Evolutionary conservation across 2,113 vertebrate species (phyloP).

Genomic region (Lagopus leucura): DNA sequence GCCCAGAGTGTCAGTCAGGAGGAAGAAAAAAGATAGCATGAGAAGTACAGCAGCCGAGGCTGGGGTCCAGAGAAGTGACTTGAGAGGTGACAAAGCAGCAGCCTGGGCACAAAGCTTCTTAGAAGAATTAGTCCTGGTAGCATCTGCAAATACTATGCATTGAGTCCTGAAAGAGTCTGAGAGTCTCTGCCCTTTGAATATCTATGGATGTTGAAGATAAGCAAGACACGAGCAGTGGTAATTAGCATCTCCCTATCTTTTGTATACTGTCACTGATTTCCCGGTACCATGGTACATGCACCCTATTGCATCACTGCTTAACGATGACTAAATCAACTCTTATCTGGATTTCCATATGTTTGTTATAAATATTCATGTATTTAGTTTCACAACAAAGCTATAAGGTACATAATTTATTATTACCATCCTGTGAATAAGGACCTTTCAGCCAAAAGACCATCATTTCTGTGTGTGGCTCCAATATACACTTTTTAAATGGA

Average conservation of each 20-base stretch:
- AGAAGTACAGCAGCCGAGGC: background rate
- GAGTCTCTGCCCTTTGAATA: background rate
- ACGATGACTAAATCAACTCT: slow-evolving; percentile 10
- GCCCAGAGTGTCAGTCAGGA: slow-evolving; percentile 1
- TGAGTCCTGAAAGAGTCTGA: background rate
- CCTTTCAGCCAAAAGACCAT: background rate
- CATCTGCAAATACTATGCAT: background rate
- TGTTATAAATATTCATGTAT: slow-evolving; percentile 10
- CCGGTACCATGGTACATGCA: background rate
- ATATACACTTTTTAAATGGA: background rate
- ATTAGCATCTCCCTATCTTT: slow-evolving; percentile 15
- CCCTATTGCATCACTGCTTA: background rate
- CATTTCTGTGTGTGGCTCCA: background rate
- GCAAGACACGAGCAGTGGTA: background rate
- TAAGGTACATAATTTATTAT: background rate
- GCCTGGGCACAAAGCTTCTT: background rate
- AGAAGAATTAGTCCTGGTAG: background rate
- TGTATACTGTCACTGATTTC: background rate
- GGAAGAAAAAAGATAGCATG: background rate
- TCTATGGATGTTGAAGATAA: background rate
- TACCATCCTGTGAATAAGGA: background rate
- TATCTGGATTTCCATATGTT: slow-evolving; percentile 9
- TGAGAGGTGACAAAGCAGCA: slow-evolving; percentile 5
- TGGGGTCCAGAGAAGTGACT: background rate
- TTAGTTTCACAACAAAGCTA: background rate